Conservation (phyloP, 2,888 invertebrate genomes). For the Pristionchus japonicus region DNA sequence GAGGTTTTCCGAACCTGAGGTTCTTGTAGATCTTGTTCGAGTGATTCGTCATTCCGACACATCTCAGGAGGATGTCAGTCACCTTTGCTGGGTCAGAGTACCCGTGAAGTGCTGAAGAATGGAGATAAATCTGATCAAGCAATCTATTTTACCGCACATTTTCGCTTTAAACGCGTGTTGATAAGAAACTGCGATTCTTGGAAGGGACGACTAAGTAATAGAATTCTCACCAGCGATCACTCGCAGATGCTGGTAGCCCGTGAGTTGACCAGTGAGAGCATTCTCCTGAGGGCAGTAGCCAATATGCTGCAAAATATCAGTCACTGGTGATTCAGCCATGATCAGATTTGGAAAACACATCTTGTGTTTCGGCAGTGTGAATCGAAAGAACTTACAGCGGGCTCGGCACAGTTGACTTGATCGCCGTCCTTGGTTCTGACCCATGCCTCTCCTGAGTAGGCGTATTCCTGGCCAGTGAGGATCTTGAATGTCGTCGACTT, state of each 20-base stretch:
- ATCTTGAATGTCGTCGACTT: slow-evolving; percentile 73
- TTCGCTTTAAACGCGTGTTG: too few relatives aligned
- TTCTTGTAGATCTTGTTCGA: slow-evolving; percentile 62
- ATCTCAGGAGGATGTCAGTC: slow-evolving; percentile 49
- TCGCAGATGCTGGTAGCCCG: slow-evolving; percentile 64
- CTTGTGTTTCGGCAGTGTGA: background rate
- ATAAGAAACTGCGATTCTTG: too few relatives aligned
- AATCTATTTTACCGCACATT: background rate
- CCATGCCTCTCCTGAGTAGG: slow-evolving; percentile 57
- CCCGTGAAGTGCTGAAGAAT: slow-evolving; percentile 20
- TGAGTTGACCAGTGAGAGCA: slow-evolving; percentile 67
- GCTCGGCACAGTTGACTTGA: slow-evolving; percentile 53
- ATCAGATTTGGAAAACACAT: too few relatives aligned
- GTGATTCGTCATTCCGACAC: slow-evolving; percentile 64
- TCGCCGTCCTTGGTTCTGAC: slow-evolving; percentile 57
- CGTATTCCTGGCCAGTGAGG: slow-evolving; percentile 62
- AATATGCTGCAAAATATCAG: slow-evolving; percentile 52
- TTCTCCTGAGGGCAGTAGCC: slow-evolving; percentile 75
- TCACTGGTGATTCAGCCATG: too few relatives aligned
- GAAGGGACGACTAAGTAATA: slow-evolving; percentile 13
- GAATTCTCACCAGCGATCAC: slow-evolving; percentile 60
- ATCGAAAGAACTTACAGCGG: background rate
- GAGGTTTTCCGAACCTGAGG: slow-evolving; percentile 47
- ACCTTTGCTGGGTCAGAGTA: background rate
- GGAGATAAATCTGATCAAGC: background rate